Percentiles rank a stretch among this genome's conserved stretches.
Evolutionary conservation across 2,113 vertebrate genomes (phyloP).

Genomic region (Lichenostomus cassidix): DNA sequence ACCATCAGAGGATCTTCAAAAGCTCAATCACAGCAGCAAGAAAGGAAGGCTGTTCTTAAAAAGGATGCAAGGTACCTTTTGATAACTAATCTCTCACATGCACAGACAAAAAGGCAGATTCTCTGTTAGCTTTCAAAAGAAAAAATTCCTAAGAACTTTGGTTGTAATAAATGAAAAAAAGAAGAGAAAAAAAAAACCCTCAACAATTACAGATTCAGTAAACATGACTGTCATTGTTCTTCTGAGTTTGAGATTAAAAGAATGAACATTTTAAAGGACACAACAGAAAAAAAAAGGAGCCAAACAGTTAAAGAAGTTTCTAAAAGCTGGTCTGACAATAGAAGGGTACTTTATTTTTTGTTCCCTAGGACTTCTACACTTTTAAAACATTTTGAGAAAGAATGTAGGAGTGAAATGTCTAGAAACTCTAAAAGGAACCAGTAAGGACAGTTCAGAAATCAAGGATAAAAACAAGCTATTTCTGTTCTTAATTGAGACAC

Average conservation of each 20-base stretch:
- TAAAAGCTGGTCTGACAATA: neutral
- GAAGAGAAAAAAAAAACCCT: accelerated
- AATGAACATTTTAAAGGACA: neutral
- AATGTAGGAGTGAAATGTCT: neutral
- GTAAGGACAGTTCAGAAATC: neutral
- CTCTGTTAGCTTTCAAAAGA: neutral
- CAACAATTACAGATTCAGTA: neutral
- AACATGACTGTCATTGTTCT: neutral
- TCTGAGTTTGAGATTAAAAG: neutral
- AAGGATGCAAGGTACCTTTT: neutral
- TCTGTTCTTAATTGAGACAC: neutral
- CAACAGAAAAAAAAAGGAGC: neutral
- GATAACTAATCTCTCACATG: neutral
- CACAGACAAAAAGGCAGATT: neutral
- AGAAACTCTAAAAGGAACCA: neutral
- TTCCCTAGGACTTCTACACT: neutral
- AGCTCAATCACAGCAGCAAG: neutral
- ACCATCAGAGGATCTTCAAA: neutral
- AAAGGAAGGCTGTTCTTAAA: neutral
- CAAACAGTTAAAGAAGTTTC: neutral
- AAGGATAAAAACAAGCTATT: neutral
- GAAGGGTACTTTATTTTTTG: neutral
- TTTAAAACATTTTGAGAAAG: neutral
- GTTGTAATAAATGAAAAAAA: neutral
- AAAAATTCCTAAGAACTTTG: neutral